Percentiles rank a stretch among this genome's conserved stretches.
Conservation (phyloP, 2,113 vertebrate species). For the Pachyramphus minor region DNA sequence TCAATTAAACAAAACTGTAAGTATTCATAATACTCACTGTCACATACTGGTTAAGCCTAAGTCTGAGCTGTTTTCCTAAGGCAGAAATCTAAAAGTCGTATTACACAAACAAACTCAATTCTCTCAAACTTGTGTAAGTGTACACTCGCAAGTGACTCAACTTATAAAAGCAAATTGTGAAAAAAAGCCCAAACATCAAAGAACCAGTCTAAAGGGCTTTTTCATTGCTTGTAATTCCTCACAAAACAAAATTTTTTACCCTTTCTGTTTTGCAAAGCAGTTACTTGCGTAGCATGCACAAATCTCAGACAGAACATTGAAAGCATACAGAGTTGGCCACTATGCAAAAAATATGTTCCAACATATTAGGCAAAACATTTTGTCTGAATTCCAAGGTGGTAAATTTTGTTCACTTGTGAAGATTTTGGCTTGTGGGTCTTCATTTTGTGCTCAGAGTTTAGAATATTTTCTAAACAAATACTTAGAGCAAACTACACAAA, state of each 20-base stretch:
- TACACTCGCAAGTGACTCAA: neutral
- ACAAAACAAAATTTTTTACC: neutral
- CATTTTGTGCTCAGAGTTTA: conserved; percentile 56
- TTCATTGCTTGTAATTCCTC: neutral
- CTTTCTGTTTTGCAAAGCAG: neutral
- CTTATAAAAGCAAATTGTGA: neutral
- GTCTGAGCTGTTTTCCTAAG: neutral
- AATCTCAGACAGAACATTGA: neutral
- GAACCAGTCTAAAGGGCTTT: neutral
- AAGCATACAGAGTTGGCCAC: neutral
- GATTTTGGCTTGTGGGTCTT: conserved; percentile 8
- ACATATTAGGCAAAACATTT: neutral
- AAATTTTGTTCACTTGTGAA: neutral
- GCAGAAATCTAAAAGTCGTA: neutral
- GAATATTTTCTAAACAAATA: conserved; percentile 74
- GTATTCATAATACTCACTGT: neutral
- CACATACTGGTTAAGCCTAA: neutral
- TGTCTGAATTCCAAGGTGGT: neutral
- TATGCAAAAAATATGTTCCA: neutral
- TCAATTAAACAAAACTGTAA: neutral
- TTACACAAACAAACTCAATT: neutral
- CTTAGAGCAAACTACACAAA: conserved; percentile 58
- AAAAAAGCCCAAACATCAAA: neutral
- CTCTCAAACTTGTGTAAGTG: neutral
- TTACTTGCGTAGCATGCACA: neutral